Base-by-base conservation (phyloP, 2,888 invertebrate species). In the Griposia aprilina region DNA sequence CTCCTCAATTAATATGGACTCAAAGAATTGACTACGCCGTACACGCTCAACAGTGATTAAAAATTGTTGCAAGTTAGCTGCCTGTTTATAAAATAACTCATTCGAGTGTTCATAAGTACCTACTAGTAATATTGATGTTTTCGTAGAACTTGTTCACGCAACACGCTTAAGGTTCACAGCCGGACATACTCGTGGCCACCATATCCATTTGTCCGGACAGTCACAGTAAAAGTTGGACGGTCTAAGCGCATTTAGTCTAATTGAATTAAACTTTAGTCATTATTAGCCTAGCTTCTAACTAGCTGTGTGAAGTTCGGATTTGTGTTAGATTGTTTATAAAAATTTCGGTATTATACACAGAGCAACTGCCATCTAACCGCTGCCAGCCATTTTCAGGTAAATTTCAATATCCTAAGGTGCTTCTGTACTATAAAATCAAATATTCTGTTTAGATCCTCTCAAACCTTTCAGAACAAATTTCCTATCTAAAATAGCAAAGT, bases 251-350 rank as follows among this genome's bases (percentile, higher is more conserved):
- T 36, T 48, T 55, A 15, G 1, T 26, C 15, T 41, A 50, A 77
- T 62, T 57, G 3, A 62, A 77, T 68, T 50, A 78, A 80, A 63
- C 30, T 68, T 50, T 45, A 50, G 7, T 52, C 36, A 30, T 30
- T 13, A 77, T 77, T 68, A 62, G 30, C 23, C 20, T 36, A 20
- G 17, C 23, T 63, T 41, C 10, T 20, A 66, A 66, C 11, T 4
- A 57, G 20, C 10, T 63, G 10, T 7, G 7, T 2, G 10, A 17
- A 68, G 26, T 26, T 52, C 26, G 0, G 17, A 30, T 60, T 65
- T 36, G 7, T 5, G 15, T 20, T 45, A 6, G 6, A 45, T 15
- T 15, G 6, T 20, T 50, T 30, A 30, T 13, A 45, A 41, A 41
- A 41, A 36, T 36, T 20, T 45, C 15, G 6, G 36, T 41, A 8